Conservation (phyloP, 1,140 invertebrate genomes). For the Octopus bimaculoides region DNA sequence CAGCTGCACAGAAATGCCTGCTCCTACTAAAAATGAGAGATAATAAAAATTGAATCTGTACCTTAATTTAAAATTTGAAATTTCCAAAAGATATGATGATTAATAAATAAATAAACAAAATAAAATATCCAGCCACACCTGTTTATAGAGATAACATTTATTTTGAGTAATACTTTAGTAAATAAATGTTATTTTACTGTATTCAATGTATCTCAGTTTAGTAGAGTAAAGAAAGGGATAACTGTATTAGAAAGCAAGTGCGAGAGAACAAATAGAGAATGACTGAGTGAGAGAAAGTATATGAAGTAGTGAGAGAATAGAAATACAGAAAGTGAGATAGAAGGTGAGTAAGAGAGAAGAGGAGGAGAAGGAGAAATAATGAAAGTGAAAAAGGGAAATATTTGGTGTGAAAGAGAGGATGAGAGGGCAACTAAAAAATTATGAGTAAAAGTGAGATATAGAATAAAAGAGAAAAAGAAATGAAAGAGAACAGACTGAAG, state of each 20-base stretch:
- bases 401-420: not conserved
- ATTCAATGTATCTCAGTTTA: no score
- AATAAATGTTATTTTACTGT: no score
- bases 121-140: no score
- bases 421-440: slow-evolving; percentile 4
- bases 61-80: no score
- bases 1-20: no score
- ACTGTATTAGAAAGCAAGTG: not conserved
- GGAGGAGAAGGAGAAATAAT: not conserved
- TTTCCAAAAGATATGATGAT: no score
- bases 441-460: slow-evolving; percentile 12
- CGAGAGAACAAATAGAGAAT: not conserved
- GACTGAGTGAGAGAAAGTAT: slow-evolving; percentile 1
- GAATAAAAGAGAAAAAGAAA: slow-evolving; percentile 8
- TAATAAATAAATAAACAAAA: no score
- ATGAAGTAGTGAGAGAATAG: not conserved
- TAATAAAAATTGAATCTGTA: no score
- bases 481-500: not conserved
- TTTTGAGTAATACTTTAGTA: no score
- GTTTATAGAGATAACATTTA: no score
- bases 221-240: not conserved
- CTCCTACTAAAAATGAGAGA: no score
- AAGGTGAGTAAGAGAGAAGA: not conserved
- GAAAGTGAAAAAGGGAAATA: not conserved
- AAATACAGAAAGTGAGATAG: slow-evolving; percentile 6